These are phyloP conservation scores for Metopolophium dirhodum DNA, from an alignment of 1,140 invertebrate genomes.

Conservation along the genomic window DNA sequence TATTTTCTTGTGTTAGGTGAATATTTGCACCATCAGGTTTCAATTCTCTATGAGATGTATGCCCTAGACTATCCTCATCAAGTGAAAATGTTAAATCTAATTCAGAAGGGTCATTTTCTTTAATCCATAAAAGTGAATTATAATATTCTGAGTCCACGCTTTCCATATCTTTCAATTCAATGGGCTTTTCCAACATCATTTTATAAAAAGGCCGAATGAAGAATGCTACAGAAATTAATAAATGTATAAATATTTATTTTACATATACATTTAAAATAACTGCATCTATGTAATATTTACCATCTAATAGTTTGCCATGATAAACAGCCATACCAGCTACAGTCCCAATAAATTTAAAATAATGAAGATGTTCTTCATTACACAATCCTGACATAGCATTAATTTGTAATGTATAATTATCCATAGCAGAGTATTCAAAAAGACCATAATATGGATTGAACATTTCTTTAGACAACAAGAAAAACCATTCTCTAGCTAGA, in stretches of 20 bases:
- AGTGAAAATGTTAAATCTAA: constrained; percentile 94
- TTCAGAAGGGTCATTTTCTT: constrained; percentile 95
- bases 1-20: constrained; percentile 91
- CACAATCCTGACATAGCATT: constrained; percentile 96
- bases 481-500: constrained; percentile 97
- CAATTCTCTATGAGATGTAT: constrained; percentile 90
- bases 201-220: constrained; percentile 99
- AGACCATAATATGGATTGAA: constrained; percentile 99
- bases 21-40: constrained; percentile 91
- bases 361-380: constrained; percentile 96
- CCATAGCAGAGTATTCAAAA: constrained; percentile 98
- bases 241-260: background rate
- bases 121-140: constrained; percentile 96
- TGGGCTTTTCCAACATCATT: constrained; percentile 97
- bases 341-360: constrained; percentile 98
- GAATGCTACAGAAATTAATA: constrained; percentile 74
- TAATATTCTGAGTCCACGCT: constrained; percentile 98
- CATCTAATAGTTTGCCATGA: constrained; percentile 96
- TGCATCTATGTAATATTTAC: constrained; percentile 66
- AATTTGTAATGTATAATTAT: constrained; percentile 99
- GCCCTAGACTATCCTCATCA: constrained; percentile 95
- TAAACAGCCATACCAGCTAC: constrained; percentile 99
- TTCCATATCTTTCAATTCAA: constrained; percentile 97
- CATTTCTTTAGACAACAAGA: constrained; percentile 98
- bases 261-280: background rate